Evolutionary conservation across 30 jellyfish, hydroid and myxozoan species (phyloP), one percentile per base, ranked within the genome.

Genomic region (Phacellophora camtschatica): DNA sequence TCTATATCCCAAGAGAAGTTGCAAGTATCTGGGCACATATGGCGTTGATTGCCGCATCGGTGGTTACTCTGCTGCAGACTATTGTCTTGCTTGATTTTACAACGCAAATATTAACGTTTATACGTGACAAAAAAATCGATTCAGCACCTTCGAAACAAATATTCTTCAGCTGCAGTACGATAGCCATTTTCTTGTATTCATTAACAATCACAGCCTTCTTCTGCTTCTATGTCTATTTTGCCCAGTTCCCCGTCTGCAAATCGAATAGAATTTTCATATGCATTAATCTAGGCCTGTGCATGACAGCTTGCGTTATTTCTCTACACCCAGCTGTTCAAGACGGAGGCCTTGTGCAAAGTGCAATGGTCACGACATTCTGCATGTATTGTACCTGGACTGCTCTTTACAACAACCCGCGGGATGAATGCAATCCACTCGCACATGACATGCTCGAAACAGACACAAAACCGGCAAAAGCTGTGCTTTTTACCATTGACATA

Each of bases 311-410:
- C 29, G 11, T 85, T 2, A 85, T 92, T 16, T 92, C 98, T 0
- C 79, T 85, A 11, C 98, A 92, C 46, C 98, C 98, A 19, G 68
- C 81, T 5, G 90, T 80, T 29, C 83, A 75, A 49, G 73, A 76
- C 34, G 98, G 98, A 9, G 96, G 96, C 13, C 75, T 92, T 78
- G 84, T 92, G 20, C 88, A 82, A 64, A 86, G 97, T 20, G 96
- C 98, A 0, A 66, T 84, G 20, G 88, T 92, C 83, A 92, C 96
- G 76, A 77, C 96, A 77, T 85, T 92, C 66, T 92, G 95, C 74
- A 92, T 85, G 95, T 92, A 77, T 57, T 77, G 88, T 64, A 92
- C 98, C 10, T 92, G 98, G 98, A 77, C 96, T 28, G 96, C 98
- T 0, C 73, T 92, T 55, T 68, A 84, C 66, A 84, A 84, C 70